Percentiles rank a stretch among this genome's conserved stretches.
phyloP scores from a whole-genome alignment of 2,888 invertebrate genomes.

The Ectemnius lituratus region DNA sequence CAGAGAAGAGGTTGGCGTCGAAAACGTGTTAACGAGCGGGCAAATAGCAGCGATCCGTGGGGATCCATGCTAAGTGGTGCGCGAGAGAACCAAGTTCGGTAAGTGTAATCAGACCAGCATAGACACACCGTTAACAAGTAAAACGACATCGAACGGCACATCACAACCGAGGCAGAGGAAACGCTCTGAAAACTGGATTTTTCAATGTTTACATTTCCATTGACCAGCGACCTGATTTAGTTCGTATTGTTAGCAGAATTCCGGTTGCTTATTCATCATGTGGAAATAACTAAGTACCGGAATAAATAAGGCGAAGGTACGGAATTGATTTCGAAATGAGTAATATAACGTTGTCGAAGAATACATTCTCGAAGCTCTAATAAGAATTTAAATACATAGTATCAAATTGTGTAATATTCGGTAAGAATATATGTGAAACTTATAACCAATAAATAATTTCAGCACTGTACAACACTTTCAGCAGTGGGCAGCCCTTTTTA shows the following conservation, averaged over 20 bases:
- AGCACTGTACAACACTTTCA: too few relatives aligned
- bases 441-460: too few relatives aligned
- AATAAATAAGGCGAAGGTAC: too few relatives aligned
- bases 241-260: not conserved
- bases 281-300: conserved; percentile 18
- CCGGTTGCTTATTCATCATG: conserved; percentile 24
- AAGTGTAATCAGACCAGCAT: conserved; percentile 52
- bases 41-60: conserved; percentile 57
- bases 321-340: too few relatives aligned
- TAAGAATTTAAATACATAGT: too few relatives aligned
- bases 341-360: too few relatives aligned
- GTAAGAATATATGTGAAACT: too few relatives aligned
- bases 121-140: conserved; percentile 10
- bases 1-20: conserved; percentile 43
- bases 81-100: conserved; percentile 35
- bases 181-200: conserved; percentile 31
- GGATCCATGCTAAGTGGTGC: conserved; percentile 55
- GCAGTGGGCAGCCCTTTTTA: too few relatives aligned
- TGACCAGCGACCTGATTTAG: not conserved
- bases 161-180: conserved; percentile 18
- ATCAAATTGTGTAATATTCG: too few relatives aligned
- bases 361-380: too few relatives aligned
- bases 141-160: conserved; percentile 2
- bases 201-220: conserved; percentile 41
- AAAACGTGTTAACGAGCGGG: conserved; percentile 67